phyloP scores from a whole-genome alignment of 2,888 invertebrate species.

The Nemoura dubitans region DNA sequence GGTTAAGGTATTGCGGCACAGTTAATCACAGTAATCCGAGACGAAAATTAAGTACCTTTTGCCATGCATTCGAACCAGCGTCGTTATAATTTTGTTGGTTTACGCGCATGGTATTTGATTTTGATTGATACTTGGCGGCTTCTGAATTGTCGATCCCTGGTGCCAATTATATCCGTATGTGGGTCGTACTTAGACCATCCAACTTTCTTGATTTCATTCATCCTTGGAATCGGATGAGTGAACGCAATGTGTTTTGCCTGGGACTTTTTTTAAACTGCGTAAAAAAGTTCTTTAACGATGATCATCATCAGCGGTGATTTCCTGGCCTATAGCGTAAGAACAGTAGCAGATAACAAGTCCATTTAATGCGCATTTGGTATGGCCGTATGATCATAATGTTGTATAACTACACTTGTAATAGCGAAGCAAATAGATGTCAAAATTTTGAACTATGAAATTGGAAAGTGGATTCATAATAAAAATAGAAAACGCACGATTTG shows the following conservation, averaged over 20 bases:
- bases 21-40: not conserved
- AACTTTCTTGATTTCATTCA: constrained; percentile 25
- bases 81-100: not conserved
- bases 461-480: not conserved
- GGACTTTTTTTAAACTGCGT: not conserved
- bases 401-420: not conserved
- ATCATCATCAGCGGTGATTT: not conserved
- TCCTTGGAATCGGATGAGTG: constrained; percentile 29
- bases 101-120: not conserved
- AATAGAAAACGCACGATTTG: constrained; percentile 7
- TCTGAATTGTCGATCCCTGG: constrained; percentile 5
- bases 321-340: not conserved
- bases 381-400: not conserved
- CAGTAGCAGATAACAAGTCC: not conserved
- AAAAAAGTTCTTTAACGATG: not conserved
- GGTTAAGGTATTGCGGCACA: not conserved
- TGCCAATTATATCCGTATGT: not conserved
- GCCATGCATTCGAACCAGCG: not conserved
- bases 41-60: not conserved
- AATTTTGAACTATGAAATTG: not conserved
- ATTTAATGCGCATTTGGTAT: no score
- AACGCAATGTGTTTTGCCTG: not conserved
- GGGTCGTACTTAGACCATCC: not conserved
- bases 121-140: not conserved
- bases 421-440: not conserved